A percentile compares a stretch with the other conserved stretches of the same genome.
Evolutionary conservation across 1,140 invertebrate genomes (phyloP).

Genomic region (Bombus impatiens): DNA sequence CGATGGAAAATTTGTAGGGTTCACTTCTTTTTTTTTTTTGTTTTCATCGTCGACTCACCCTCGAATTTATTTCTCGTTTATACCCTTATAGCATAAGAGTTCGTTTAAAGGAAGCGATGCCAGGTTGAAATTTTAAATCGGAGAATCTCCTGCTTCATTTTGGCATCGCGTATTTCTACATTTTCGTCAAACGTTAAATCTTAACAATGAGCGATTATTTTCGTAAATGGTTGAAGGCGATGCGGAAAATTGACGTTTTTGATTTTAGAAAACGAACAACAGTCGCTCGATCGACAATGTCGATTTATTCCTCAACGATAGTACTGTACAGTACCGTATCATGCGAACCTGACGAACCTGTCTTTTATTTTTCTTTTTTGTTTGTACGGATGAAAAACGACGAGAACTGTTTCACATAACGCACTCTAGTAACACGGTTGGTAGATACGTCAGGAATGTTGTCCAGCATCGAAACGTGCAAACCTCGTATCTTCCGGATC

Average conservation of each 20-base stretch:
- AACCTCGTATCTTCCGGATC: conserved; percentile 37
- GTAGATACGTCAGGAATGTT: conserved; percentile 22
- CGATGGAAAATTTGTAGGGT: not conserved
- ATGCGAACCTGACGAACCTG: not conserved
- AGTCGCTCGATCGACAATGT: too few relatives aligned
- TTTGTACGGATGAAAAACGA: too few relatives aligned
- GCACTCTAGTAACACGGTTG: too few relatives aligned
- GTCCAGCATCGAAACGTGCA: conserved; percentile 47
- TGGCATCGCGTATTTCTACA: too few relatives aligned
- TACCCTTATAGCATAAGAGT: too few relatives aligned
- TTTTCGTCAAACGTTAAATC: too few relatives aligned
- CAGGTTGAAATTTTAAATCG: too few relatives aligned
- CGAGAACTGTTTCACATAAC: too few relatives aligned
- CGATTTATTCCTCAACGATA: too few relatives aligned
- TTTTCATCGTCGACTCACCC: too few relatives aligned
- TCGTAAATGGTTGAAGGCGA: not conserved
- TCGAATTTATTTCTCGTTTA: not conserved
- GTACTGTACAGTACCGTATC: not conserved
- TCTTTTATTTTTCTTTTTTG: not conserved
- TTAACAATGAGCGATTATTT: not conserved
- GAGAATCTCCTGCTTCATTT: too few relatives aligned
- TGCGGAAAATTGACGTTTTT: not conserved
- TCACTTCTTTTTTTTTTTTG: not conserved
- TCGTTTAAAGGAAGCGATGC: too few relatives aligned
- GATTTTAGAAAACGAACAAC: not conserved